Conservation (phyloP, 2,888 invertebrate species). For the Spilarctia lutea region DNA sequence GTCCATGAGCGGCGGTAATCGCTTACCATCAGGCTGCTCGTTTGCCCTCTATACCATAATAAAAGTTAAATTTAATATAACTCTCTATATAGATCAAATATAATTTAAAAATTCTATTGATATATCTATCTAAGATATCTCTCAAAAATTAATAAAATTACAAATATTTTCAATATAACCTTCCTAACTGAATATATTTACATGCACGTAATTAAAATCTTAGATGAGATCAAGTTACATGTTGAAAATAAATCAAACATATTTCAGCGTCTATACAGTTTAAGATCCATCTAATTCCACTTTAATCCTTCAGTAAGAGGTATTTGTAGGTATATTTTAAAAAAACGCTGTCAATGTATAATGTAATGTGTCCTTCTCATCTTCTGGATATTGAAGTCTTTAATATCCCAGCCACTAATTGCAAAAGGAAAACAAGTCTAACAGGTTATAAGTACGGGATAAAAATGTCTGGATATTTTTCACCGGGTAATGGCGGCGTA, state of each 20-base stretch:
- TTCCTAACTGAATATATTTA: not conserved
- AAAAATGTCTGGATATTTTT: conserved; percentile 79
- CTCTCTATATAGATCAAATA: too few species aligned
- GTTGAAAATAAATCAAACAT: not conserved
- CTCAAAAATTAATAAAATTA: not conserved
- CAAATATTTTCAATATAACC: not conserved
- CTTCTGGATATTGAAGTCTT: conserved; percentile 33
- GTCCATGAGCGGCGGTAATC: too few species aligned
- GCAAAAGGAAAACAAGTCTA: conserved; percentile 62
- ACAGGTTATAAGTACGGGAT: conserved; percentile 72
- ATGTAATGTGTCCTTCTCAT: conserved; percentile 17
- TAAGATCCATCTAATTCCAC: not conserved
- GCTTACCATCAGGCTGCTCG: too few species aligned
- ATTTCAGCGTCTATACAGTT: not conserved
- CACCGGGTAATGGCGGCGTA: conserved; percentile 64
- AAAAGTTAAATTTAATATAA: too few species aligned
- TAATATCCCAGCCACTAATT: conserved; percentile 59
- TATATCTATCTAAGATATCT: not conserved
- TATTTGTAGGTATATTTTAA: not conserved
- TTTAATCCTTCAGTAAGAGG: not conserved
- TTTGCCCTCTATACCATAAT: too few species aligned
- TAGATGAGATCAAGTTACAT: not conserved
- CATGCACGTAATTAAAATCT: too few species aligned
- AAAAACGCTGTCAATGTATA: not conserved
- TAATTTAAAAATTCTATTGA: not conserved